A percentile compares a stretch with the other conserved stretches of the same genome.
Evolutionary conservation across 2,888 invertebrate genomes (phyloP).

Genomic region (Mimumesa dahlbomi): DNA sequence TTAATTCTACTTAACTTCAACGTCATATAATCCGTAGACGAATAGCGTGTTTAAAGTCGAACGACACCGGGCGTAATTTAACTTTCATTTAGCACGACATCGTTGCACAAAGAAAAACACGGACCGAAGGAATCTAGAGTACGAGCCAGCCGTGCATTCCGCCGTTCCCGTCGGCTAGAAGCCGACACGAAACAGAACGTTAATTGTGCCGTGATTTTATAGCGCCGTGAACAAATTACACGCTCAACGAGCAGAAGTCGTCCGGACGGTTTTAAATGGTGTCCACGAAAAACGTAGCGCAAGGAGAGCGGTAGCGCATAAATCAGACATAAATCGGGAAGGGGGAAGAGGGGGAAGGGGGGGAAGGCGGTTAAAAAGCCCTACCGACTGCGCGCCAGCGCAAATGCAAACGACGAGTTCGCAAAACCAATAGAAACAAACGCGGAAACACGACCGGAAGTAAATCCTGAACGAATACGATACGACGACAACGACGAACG

Average conservation of each 20-base stretch:
- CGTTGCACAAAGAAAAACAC: slow-evolving; percentile 9
- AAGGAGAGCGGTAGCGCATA: slow-evolving; percentile 30
- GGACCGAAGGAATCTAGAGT: neutral
- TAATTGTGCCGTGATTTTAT: slow-evolving; percentile 32
- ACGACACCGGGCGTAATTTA: slow-evolving; percentile 11
- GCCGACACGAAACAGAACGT: slow-evolving; percentile 27
- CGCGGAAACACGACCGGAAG: slow-evolving; percentile 25
- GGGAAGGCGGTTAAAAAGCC: slow-evolving; percentile 14
- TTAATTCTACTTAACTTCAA: slow-evolving; percentile 19
- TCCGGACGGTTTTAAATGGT: slow-evolving; percentile 10
- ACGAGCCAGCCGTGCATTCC: neutral
- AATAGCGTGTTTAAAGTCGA: slow-evolving; percentile 1
- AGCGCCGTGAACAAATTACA: slow-evolving; percentile 18
- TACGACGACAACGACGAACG: slow-evolving; percentile 10
- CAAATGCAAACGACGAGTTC: slow-evolving; percentile 35
- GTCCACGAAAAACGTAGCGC: neutral
- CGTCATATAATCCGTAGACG: neutral
- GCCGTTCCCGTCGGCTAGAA: neutral
- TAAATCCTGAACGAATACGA: slow-evolving; percentile 6
- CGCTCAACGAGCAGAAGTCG: slow-evolving; percentile 19
- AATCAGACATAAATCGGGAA: slow-evolving; percentile 46
- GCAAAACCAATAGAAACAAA: slow-evolving; percentile 38
- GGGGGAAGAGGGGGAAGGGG: neutral
- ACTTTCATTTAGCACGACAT: slow-evolving; percentile 18
- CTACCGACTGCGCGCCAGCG: neutral